Evolutionary conservation across 2,113 vertebrate genomes (phyloP).

Genomic region (Malaclemys terrapin): DNA sequence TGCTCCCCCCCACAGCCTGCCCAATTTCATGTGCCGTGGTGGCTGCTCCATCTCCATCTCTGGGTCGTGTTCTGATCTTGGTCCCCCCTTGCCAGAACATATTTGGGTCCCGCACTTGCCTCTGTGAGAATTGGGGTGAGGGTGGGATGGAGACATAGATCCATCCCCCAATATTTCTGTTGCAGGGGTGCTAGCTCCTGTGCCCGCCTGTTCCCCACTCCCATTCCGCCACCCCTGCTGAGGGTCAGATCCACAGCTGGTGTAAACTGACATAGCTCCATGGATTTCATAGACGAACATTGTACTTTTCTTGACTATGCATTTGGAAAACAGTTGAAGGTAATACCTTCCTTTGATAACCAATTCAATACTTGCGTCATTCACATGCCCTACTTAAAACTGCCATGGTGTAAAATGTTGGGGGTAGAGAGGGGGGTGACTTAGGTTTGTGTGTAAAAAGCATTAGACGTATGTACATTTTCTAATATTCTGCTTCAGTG

Average conservation of each 20-base stretch:
- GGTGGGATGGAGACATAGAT: neutral
- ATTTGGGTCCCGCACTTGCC: neutral
- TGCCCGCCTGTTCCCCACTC: neutral
- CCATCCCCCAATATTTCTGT: neutral
- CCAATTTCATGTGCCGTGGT: neutral
- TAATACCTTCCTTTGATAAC: neutral
- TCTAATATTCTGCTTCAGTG: constrained; percentile 51
- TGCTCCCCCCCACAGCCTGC: neutral
- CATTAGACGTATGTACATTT: constrained; percentile 15
- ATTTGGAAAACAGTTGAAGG: neutral
- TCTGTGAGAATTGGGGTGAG: neutral
- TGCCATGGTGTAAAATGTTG: constrained; percentile 9
- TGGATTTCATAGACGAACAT: neutral
- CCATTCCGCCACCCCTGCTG: neutral
- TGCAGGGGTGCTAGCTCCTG: neutral
- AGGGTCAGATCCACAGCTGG: neutral
- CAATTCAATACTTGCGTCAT: neutral
- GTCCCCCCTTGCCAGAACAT: neutral
- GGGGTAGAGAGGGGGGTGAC: neutral
- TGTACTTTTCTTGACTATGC: neutral
- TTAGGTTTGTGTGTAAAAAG: constrained; percentile 41
- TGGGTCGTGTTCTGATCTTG: neutral
- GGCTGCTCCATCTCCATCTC: neutral
- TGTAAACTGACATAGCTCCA: accelerated
- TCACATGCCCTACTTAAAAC: constrained; percentile 9